Evolutionary conservation across 1,140 invertebrate genomes (phyloP).

Genomic region (Monomorium pharaonis): DNA sequence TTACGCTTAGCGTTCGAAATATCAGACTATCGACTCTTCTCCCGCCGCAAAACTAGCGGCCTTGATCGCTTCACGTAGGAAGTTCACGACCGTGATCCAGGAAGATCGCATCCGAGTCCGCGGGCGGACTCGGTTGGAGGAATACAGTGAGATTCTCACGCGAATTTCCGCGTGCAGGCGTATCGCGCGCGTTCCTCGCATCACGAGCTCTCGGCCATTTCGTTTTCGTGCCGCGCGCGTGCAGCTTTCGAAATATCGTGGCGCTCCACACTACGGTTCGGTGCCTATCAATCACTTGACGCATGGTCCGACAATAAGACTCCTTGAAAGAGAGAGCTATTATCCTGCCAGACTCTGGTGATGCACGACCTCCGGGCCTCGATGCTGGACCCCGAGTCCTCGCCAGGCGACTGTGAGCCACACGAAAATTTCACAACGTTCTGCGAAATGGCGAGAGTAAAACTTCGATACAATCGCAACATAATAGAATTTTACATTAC

Average conservation of each 20-base stretch:
- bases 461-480: neutral
- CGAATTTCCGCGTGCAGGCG: conserved; percentile 61
- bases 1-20: neutral
- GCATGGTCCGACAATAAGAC: conserved; percentile 80
- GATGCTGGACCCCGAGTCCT: conserved; percentile 73
- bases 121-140: conserved; percentile 19
- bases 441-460: conserved; percentile 41
- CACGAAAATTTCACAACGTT: conserved; percentile 69
- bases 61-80: conserved; percentile 44
- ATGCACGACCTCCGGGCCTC: conserved; percentile 82
- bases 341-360: conserved; percentile 83
- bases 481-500: neutral
- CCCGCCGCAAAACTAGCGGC: conserved; percentile 21
- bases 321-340: conserved; percentile 78
- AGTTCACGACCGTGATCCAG: conserved; percentile 41
- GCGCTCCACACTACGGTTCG: conserved; percentile 66
- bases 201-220: conserved; percentile 1
- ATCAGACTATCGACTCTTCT: conserved; percentile 20
- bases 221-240: conserved; percentile 37
- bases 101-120: conserved; percentile 23
- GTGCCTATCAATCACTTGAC: conserved; percentile 83
- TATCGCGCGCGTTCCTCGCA: conserved; percentile 32
- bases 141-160: conserved; percentile 65
- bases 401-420: conserved; percentile 48
- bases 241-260: conserved; percentile 72